Evolutionary conservation across 2,113 vertebrate genomes (phyloP), one percentile per base, ranked within the genome.

Genomic region (Ceyx melanurus): DNA sequence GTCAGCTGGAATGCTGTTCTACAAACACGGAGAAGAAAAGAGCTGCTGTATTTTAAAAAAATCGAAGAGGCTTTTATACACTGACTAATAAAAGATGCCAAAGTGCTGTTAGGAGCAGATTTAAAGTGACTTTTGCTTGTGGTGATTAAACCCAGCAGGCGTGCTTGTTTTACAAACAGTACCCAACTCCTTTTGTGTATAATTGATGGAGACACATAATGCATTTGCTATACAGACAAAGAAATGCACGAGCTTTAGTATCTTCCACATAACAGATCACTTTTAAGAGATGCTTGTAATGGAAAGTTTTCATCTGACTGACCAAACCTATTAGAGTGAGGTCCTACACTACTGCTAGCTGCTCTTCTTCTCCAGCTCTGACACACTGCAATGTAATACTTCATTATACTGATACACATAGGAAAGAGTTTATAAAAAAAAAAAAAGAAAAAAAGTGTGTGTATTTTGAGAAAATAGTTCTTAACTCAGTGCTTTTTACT

Each of bases 1-100:
- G 92, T 94, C 95, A 94, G 71, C 58, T 73, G 46, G 46, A 93
- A 96, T 95, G 94, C 78, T 97, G 77, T 94, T 94, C 25, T 92
- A 92, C 28, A 54, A 77, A 91, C 64, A 92, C 31, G 96, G 95
- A 77, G 25, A 92, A 72, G 71, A 82, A 95, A 93, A 66, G 3
- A 84, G 26, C 26, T 94, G 37, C n/a, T 70, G 40, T 87, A 91
- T 95, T 97, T 97, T 56, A 50, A 95, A 97, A 97, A 96, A 96
- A 95, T 97, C 82, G 90, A 97, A 94, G 86, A 37, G 5, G 25
- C 80, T 94, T 96, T 97, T 94, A 91, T 87, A 67, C 6, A 86
- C 31, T 42, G 70, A 73, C 85, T 95, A 94, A 93, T 92, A 96
- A 95, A 96, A 95, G 46, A 95, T 43, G 77, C 54, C 56, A 76